A percentile compares a stretch with the other conserved stretches of the same genome.
phyloP scores from a whole-genome alignment of 2,888 invertebrate genomes.

The Lepidonotus clava region DNA sequence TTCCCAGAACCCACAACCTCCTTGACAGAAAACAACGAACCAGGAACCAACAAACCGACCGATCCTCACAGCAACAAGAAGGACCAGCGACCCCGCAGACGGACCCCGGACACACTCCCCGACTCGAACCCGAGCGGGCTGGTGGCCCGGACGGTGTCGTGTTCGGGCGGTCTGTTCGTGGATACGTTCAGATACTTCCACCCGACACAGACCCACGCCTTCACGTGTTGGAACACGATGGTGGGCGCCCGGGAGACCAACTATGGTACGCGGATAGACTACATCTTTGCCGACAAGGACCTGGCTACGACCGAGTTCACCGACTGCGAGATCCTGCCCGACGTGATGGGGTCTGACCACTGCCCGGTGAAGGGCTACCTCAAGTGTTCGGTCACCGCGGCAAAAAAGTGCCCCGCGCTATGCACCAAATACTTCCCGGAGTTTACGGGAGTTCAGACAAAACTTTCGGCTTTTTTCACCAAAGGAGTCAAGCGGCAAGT shows the following conservation, averaged over 20 bases:
- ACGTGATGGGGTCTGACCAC: conserved; percentile 82
- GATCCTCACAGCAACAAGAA: not conserved
- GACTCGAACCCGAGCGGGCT: too few species aligned
- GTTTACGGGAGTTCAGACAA: conserved; percentile 80
- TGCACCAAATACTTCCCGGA: conserved; percentile 82
- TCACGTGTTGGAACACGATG: conserved; percentile 82
- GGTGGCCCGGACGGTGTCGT: not conserved
- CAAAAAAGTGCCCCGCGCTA: conserved; percentile 76
- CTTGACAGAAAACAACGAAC: not conserved
- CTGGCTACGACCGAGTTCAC: conserved; percentile 62
- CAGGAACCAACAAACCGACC: not conserved
- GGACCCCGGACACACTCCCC: too few species aligned
- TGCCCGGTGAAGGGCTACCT: conserved; percentile 81
- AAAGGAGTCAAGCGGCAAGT: conserved; percentile 60
- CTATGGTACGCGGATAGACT: conserved; percentile 82
- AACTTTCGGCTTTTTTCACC: conserved; percentile 73
- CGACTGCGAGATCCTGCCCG: conserved; percentile 74
- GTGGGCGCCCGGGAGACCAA: conserved; percentile 81
- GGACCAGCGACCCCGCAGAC: not conserved
- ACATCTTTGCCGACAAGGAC: conserved; percentile 79
- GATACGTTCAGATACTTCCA: conserved; percentile 81
- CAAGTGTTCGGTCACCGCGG: conserved; percentile 68
- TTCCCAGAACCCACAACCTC: conserved; percentile 54
- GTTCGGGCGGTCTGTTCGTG: conserved; percentile 70
- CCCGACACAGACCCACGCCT: conserved; percentile 79